These are phyloP conservation scores for Erebia aethiops DNA, from an alignment of 2,888 invertebrate genomes.

Conservation along the genomic window DNA sequence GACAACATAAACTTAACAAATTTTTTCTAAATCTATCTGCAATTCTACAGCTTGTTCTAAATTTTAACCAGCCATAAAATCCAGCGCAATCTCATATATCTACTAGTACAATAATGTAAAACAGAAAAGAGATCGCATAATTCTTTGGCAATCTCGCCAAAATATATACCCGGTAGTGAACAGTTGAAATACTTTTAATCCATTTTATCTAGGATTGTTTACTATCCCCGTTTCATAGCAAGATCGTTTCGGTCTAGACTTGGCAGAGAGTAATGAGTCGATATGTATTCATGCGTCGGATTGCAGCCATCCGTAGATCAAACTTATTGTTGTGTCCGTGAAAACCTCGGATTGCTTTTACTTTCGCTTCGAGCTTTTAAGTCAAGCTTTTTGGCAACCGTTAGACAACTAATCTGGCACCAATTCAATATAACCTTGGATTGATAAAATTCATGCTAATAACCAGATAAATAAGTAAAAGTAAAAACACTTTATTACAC, in stretches of 20 bases:
- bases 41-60: not conserved
- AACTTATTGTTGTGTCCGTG: constrained; percentile 28
- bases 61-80: not conserved
- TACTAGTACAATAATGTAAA: not conserved
- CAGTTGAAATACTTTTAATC: constrained; percentile 18
- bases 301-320: constrained; percentile 42
- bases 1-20: too few species aligned
- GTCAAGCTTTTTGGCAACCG: not conserved
- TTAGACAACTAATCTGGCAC: too few species aligned
- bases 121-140: constrained; percentile 1
- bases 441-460: too few species aligned
- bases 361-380: constrained; percentile 16
- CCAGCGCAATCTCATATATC: not conserved
- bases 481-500: too few species aligned
- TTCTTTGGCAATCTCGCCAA: constrained; percentile 7
- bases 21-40: too few species aligned
- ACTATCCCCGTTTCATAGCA: constrained; percentile 2
- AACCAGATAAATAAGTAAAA: too few species aligned
- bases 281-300: constrained; percentile 53
- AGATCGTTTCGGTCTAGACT: constrained; percentile 36
- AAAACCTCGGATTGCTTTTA: constrained; percentile 22
- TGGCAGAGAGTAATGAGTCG: constrained; percentile 47
- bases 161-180: constrained; percentile 2
- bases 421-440: too few species aligned
- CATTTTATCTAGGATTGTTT: constrained; percentile 21